These are phyloP conservation scores for Tragelaphus imberbis DNA, from an alignment of 2,113 vertebrate genomes.

Conservation along the genomic window DNA sequence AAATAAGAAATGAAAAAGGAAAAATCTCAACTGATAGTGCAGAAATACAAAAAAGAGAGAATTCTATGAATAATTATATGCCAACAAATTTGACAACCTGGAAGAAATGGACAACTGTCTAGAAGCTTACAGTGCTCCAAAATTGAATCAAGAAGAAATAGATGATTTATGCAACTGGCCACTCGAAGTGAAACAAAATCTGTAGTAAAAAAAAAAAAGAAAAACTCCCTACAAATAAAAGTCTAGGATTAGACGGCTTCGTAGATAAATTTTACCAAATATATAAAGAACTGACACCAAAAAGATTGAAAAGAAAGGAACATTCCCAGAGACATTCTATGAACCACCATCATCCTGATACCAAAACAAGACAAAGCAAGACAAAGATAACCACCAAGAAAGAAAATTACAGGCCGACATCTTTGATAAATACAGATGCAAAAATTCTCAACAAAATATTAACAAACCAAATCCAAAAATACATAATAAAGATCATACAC, in stretches of 20 bases:
- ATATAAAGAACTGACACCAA: neutral
- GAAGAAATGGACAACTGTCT: neutral
- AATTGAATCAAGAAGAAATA: neutral
- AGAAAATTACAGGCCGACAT: neutral
- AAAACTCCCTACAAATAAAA: neutral
- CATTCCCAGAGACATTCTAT: neutral
- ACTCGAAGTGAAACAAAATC: neutral
- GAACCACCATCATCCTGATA: neutral
- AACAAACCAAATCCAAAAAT: neutral
- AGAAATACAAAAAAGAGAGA: neutral
- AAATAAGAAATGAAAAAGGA: neutral
- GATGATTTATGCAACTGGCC: neutral
- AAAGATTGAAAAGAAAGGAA: neutral
- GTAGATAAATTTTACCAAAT: neutral
- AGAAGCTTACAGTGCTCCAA: neutral
- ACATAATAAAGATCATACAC: neutral
- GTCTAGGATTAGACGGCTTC: neutral
- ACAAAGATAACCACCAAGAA: neutral
- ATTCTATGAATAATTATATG: neutral
- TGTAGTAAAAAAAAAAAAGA: neutral
- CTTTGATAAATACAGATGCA: neutral
- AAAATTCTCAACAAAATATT: neutral
- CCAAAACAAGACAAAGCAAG: neutral
- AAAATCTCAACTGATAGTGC: neutral
- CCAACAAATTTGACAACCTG: neutral